These are phyloP conservation scores for Callaeas wilsoni DNA, from an alignment of 2,113 vertebrate genomes.

Conservation along the genomic window DNA sequence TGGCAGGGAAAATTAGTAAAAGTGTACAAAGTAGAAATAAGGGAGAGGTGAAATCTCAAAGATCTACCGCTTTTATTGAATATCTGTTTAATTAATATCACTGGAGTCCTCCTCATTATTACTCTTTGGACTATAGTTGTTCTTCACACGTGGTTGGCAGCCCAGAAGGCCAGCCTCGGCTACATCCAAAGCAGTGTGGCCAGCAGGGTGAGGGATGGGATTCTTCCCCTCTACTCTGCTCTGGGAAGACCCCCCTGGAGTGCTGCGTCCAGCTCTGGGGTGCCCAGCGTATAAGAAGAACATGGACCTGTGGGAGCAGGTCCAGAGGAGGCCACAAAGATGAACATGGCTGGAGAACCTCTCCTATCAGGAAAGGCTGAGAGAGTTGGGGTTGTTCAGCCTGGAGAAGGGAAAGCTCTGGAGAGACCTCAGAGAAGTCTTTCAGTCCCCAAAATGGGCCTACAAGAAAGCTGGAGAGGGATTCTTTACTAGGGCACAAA, in stretches of 20 bases:
- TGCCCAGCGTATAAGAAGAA: not conserved
- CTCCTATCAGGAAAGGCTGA: not conserved
- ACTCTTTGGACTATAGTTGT: not conserved
- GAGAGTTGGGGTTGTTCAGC: not conserved
- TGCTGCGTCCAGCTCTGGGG: not conserved
- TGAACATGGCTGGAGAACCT: not conserved
- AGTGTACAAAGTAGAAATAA: not conserved
- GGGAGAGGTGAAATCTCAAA: not conserved
- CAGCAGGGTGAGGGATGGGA: not conserved
- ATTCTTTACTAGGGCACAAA: not conserved
- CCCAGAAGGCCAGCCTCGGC: not conserved
- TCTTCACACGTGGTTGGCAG: not conserved
- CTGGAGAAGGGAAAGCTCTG: not conserved
- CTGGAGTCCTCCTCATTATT: not conserved
- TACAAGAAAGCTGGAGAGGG: not conserved
- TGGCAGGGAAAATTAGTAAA: not conserved
- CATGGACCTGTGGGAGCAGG: not conserved
- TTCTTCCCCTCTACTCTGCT: not conserved
- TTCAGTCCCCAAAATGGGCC: not conserved
- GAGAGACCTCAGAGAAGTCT: not conserved
- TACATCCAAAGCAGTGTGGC: not conserved
- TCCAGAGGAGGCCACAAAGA: not conserved
- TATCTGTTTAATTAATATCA: not conserved
- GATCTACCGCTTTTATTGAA: not conserved
- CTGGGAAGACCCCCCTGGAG: not conserved